Conservation (phyloP, 2,888 invertebrate species). For the Allolobophora icterica region DNA sequence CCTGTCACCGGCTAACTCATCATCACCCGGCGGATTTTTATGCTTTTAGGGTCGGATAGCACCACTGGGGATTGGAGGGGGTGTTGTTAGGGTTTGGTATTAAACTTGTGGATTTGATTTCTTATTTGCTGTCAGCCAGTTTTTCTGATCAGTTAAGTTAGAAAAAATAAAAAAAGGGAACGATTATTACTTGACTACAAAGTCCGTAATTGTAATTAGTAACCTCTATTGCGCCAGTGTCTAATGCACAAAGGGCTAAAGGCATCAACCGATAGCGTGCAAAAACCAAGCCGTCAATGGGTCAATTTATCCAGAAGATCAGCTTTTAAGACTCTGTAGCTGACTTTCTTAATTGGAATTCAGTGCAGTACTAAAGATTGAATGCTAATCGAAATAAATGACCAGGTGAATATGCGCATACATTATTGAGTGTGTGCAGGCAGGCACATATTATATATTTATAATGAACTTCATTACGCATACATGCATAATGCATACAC, state of each 20-base stretch:
- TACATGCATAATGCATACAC: neutral
- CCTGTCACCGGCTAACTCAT: neutral
- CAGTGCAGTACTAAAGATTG: too few species aligned
- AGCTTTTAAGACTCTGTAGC: too few species aligned
- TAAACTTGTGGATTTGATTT: neutral
- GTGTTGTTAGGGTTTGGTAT: neutral
- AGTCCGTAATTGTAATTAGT: too few species aligned
- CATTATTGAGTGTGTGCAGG: neutral
- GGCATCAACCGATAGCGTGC: too few species aligned
- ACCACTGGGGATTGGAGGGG: neutral
- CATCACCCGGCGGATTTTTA: neutral
- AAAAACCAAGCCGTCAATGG: too few species aligned
- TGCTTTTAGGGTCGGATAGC: neutral
- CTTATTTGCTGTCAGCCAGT: too few species aligned
- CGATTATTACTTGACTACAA: too few species aligned
- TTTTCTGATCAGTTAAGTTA: neutral
- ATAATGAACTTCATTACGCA: neutral
- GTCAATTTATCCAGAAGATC: too few species aligned
- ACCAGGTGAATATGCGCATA: neutral
- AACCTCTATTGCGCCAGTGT: too few species aligned
- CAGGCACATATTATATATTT: neutral
- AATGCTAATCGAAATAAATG: too few species aligned
- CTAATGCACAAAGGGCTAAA: too few species aligned
- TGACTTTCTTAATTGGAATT: too few species aligned
- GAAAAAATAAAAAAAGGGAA: neutral